A percentile compares a stretch with the other conserved stretches of the same genome.
Conservation (phyloP, 2,113 vertebrate species). For the Macheiramphus alcinus region DNA sequence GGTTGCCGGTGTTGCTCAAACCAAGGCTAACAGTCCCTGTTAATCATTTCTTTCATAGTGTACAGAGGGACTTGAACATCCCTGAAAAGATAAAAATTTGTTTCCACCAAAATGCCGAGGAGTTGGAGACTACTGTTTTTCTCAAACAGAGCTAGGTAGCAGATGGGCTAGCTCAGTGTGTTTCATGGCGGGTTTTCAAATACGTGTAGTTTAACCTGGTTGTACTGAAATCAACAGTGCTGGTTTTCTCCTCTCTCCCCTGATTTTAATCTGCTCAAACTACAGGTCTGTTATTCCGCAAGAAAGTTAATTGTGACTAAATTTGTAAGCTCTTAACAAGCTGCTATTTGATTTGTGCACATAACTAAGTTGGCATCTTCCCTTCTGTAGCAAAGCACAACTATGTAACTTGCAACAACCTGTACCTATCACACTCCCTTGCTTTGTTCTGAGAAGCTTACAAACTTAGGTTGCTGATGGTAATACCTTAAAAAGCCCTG, state of each 20-base stretch:
- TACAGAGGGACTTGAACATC: background rate
- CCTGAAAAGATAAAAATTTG: background rate
- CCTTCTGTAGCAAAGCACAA: background rate
- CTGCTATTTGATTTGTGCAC: background rate
- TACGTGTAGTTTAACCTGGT: background rate
- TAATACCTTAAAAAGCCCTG: background rate
- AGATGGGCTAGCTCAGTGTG: background rate
- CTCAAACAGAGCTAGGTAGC: background rate
- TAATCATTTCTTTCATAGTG: background rate
- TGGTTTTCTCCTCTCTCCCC: background rate
- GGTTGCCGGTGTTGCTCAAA: background rate
- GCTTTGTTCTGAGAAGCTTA: background rate
- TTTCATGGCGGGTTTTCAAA: background rate
- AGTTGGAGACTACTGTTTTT: background rate
- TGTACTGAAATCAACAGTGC: rapidly evolving
- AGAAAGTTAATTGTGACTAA: background rate
- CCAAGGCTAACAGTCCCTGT: rapidly evolving
- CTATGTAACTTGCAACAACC: background rate
- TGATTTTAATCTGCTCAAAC: background rate
- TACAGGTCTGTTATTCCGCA: background rate
- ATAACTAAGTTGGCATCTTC: background rate
- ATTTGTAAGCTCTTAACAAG: background rate
- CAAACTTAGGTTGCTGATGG: background rate
- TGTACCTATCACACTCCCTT: background rate
- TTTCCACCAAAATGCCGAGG: background rate